Base-by-base conservation (phyloP, 64 coral and sea anemone species). In the Stichodactyla helianthus region DNA sequence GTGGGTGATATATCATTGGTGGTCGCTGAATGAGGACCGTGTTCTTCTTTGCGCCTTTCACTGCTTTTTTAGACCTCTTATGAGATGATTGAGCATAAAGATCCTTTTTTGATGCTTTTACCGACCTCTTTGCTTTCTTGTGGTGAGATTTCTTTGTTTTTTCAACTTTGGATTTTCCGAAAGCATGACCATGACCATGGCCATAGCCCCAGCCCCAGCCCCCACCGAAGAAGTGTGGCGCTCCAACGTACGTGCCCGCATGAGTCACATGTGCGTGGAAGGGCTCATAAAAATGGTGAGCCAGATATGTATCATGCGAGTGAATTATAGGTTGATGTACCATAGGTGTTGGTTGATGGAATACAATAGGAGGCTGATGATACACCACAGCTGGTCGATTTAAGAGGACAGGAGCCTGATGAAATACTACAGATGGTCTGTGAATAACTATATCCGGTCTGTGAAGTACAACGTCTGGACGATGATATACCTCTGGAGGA, bases 1-100 rank as follows among this genome's bases (percentile, higher is more conserved):
- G 97, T 25, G 97, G 97, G 64, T 99, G 97, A 54, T 99, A 99
- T 10, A 99, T 89, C 19, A 99, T 68, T 2, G 90, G 90, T 6
- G 97, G 97, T 27, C 93, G 87, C 35, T 91, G 89, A 78, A 92
- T 77, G 58, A 98, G 74, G 5, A 99, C 89, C 10, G 86, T 22
- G 76, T 99, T 94, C 53, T 99, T 99, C 85, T 94, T 94, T 55
- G 82, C 71, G 6, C 90, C 93, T 86, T 92, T 26, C 9, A 82
- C 51, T 1, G 20, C 18, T n/a, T 54, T 82, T 11, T 82, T 54
- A 82, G 54, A 57, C 19, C 5, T 51, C 53, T 82, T 54, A 53
- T 18, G 51, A 57, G 51, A 53, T 0, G 79, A 22, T 16, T n/a
- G 54, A 18, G 51, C 7, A 19, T 9, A 22, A 10, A 20, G 7